Conservation (phyloP, 2,113 vertebrate species). For the Platycercus adscitus region DNA sequence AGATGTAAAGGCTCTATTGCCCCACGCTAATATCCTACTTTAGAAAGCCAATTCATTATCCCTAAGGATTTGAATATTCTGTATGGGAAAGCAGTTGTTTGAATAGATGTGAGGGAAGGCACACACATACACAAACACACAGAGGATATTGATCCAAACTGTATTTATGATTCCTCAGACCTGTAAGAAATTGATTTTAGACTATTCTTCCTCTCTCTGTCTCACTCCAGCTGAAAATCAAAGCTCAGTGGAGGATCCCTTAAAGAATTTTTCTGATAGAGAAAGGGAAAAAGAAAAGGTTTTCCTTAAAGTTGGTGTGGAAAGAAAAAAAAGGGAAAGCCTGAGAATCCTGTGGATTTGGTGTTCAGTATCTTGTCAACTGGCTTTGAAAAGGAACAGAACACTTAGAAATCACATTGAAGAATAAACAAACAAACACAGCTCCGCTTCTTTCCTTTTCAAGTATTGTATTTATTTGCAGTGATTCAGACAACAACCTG, state of each 20-base stretch:
- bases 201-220: slow-evolving; percentile 47
- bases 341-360: background rate
- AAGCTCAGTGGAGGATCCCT: slow-evolving; percentile 58
- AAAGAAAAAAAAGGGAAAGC: background rate
- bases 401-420: background rate
- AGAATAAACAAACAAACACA: slow-evolving; percentile 25
- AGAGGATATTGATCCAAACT: slow-evolving; percentile 69
- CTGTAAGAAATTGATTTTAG: slow-evolving; percentile 68
- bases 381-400: background rate
- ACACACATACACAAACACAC: slow-evolving; percentile 12
- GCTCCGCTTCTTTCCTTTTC: background rate
- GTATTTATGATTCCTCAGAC: slow-evolving; percentile 76
- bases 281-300: background rate
- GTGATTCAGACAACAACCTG: background rate
- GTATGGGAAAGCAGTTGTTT: slow-evolving; percentile 66
- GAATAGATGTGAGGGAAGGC: slow-evolving; percentile 7
- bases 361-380: background rate
- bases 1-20: background rate
- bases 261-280: slow-evolving; percentile 39
- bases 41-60: slow-evolving; percentile 61
- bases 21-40: slow-evolving; percentile 15
- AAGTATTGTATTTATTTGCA: background rate
- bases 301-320: background rate
- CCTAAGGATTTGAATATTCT: slow-evolving; percentile 51
- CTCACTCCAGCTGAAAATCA: slow-evolving; percentile 72